phyloP scores from a whole-genome alignment of 2,797 vertebrate genomes.

The Xyrichtys novacula region DNA sequence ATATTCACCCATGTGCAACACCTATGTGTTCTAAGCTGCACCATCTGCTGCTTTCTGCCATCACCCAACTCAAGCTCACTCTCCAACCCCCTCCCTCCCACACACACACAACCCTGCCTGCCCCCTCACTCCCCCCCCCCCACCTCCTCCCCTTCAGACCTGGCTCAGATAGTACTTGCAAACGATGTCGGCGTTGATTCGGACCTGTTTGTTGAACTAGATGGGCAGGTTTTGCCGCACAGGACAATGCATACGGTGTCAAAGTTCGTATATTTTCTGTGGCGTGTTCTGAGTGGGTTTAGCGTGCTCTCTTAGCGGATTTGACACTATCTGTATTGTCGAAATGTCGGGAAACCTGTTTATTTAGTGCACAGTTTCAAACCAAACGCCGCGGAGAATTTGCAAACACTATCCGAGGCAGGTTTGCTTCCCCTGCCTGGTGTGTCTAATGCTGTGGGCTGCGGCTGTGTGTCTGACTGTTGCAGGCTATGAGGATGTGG shows the following conservation, averaged over 20 bases:
- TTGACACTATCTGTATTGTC: conserved; percentile 48
- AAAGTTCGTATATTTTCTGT: conserved; percentile 31
- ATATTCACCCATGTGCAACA: conserved; percentile 45
- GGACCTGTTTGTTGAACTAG: conserved; percentile 26
- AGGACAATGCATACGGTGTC: conserved; percentile 51
- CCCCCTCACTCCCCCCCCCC: conserved; percentile 48
- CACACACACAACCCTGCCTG: conserved; percentile 70
- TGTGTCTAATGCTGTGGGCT: conserved; percentile 88
- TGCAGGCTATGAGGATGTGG: conserved; percentile 94
- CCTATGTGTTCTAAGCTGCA: conserved; percentile 72
- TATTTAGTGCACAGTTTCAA: conserved; percentile 30
- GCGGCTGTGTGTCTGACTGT: conserved; percentile 89
- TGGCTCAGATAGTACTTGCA: conserved; percentile 75
- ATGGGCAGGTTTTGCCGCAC: conserved; percentile 29
- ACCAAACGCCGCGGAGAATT: conserved; percentile 53
- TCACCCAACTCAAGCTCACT: conserved; percentile 71
- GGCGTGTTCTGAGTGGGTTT: not conserved
- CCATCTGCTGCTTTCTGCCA: conserved; percentile 78
- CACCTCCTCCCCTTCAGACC: conserved; percentile 65
- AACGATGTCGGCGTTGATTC: conserved; percentile 55
- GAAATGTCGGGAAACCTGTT: conserved; percentile 28
- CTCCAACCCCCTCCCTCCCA: conserved; percentile 41
- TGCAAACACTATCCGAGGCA: conserved; percentile 66
- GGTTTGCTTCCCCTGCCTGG: conserved; percentile 81
- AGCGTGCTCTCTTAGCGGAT: not conserved